Percentiles rank a stretch among this genome's conserved stretches.
Conservation (phyloP, 2,797 vertebrate genomes). For the Galago senegalensis region DNA sequence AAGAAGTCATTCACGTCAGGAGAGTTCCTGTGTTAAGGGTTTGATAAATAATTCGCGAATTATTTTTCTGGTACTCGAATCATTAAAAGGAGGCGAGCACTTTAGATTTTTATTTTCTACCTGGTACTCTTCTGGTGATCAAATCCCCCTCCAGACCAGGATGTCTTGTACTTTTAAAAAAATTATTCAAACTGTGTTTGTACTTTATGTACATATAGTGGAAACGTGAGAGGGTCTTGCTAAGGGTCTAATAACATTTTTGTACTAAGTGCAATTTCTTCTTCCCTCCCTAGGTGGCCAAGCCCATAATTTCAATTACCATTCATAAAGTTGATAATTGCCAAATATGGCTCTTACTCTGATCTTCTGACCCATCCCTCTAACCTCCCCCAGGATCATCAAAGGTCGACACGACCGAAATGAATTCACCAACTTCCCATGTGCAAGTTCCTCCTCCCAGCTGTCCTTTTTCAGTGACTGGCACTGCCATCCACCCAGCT, state of each 20-base stretch:
- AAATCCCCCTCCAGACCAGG: background rate
- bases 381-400: background rate
- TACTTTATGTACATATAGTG: background rate
- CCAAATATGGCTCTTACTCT: background rate
- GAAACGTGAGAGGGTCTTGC: background rate
- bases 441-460: background rate
- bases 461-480: background rate
- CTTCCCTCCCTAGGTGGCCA: background rate
- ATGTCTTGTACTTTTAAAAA: background rate
- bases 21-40: background rate
- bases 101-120: background rate
- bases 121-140: background rate
- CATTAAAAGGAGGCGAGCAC: background rate
- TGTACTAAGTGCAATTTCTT: background rate
- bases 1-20: background rate
- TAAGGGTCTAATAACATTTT: background rate
- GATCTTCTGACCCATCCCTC: background rate
- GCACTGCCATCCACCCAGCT: background rate
- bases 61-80: background rate
- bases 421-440: background rate
- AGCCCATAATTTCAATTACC: background rate
- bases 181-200: background rate
- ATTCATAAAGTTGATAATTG: background rate
- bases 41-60: constrained; percentile 9
- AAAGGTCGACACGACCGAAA: background rate